Evolutionary conservation across 2,888 invertebrate species (phyloP).

Genomic region (Crematogaster levior): DNA sequence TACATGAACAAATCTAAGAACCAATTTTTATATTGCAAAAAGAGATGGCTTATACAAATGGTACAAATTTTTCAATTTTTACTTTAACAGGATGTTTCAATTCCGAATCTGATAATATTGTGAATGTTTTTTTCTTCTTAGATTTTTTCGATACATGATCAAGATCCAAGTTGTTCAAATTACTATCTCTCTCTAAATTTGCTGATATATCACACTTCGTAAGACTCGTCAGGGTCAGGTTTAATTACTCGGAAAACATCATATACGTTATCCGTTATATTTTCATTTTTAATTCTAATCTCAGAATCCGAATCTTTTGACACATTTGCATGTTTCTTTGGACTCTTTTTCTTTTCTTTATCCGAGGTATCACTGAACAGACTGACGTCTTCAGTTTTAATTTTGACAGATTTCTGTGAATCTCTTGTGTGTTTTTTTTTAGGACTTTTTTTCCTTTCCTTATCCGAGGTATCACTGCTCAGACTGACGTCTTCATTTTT

Average conservation of each 20-base stretch:
- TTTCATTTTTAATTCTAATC: constrained; percentile 21
- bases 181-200: not conserved
- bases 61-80: constrained; percentile 12
- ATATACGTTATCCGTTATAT: not conserved
- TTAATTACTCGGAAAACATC: not conserved
- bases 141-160: not conserved
- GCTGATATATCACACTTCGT: not conserved
- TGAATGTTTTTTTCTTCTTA: not conserved
- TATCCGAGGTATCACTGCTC: not conserved
- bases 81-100: not conserved
- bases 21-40: not conserved
- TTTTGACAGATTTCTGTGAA: constrained; percentile 26
- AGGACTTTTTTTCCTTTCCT: constrained; percentile 4
- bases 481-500: constrained; percentile 54
- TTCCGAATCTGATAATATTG: not conserved
- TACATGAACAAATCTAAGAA: not conserved
- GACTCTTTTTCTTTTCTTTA: constrained; percentile 5
- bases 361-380: not conserved
- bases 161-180: not conserved
- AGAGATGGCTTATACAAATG: too few relatives aligned
- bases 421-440: not conserved
- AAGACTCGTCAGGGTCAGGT: not conserved
- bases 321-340: constrained; percentile 1
- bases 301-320: constrained; percentile 9
- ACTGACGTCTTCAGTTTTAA: constrained; percentile 53